Base-by-base conservation (phyloP, 1,140 invertebrate species). In the Ips nitidus region DNA sequence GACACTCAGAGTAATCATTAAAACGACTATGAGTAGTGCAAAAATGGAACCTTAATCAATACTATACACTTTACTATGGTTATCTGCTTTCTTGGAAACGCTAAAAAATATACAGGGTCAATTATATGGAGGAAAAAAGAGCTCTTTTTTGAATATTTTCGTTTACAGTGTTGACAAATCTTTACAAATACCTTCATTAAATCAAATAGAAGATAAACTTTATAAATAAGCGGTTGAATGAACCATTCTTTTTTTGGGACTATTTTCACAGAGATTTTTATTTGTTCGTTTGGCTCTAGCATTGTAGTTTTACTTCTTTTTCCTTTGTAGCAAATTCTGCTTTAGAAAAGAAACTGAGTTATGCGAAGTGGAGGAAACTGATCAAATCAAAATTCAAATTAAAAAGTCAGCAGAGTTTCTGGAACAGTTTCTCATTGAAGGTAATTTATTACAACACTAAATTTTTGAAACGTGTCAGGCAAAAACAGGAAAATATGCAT, bases 341-440 rank as follows among this genome's bases (percentile, higher is more conserved):
- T 22, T 22, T 22, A 22, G 22, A 22, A 22, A 0, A 22, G 22
- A 22, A 22, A 22, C 22, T 22, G 22, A 22, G 22, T 69, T 70
- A 68, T 73, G 76, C 41, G 74, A 78, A 45, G 75, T 80, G n/a
- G 77, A 78, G 37, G 74, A 76, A 56, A 22, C 38, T 69, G 79
- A 81, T n/a, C 75, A 78, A 0, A 83, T 86, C 40, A 85, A 89
- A 70, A 80, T 83, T 66, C 87, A 89, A 74, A 84, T 88, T 3
- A 77, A 85, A 22, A 78, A 79, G 6, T 88, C 88, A 56, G 81
- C 80, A 1, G 84, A 86, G 70, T 74, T 86, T 47, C 80, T 91
- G 7, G 84, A 87, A 65, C 83, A 85, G 47, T 79, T 91, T 41
- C 76, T 88, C 2, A 73, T 83, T 41, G 90, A 92, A 81, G 89